Conservation (phyloP, 1,140 invertebrate genomes). For the Yoshiicerus persimilis region DNA sequence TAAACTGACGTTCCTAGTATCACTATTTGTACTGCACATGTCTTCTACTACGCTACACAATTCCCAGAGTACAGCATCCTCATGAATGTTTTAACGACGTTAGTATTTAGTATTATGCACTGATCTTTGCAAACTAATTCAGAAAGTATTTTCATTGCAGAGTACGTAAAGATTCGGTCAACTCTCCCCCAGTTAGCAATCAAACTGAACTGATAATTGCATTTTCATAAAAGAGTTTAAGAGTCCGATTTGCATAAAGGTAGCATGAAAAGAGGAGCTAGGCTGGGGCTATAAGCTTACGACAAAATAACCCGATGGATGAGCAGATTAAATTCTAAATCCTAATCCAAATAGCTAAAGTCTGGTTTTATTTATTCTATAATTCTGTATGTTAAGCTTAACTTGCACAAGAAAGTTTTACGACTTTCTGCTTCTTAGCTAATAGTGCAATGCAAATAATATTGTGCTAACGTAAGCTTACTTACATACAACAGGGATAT, state of each 20-base stretch:
- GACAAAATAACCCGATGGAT: not conserved
- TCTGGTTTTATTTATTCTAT: not conserved
- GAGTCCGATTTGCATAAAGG: not conserved
- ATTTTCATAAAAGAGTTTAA: not conserved
- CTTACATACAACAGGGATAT: not conserved
- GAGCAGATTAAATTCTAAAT: not conserved
- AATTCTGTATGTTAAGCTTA: not conserved
- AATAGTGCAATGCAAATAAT: slow-evolving; percentile 16
- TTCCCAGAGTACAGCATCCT: too few species aligned
- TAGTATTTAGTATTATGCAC: too few species aligned
- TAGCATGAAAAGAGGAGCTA: not conserved
- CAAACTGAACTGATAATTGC: not conserved
- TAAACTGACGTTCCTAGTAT: too few species aligned
- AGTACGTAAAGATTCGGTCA: too few species aligned
- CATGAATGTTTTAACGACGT: too few species aligned
- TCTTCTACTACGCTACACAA: too few species aligned
- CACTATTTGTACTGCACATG: too few species aligned
- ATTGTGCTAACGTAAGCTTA: not conserved
- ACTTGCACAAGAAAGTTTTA: not conserved
- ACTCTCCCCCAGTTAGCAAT: not conserved
- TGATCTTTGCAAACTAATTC: too few species aligned
- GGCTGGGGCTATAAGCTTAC: not conserved
- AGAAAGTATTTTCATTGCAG: too few species aligned
- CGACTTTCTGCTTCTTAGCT: slow-evolving; percentile 11
- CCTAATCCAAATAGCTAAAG: not conserved